Evolutionary conservation across 2,888 invertebrate genomes (phyloP).

Genomic region (Agrochola macilenta): DNA sequence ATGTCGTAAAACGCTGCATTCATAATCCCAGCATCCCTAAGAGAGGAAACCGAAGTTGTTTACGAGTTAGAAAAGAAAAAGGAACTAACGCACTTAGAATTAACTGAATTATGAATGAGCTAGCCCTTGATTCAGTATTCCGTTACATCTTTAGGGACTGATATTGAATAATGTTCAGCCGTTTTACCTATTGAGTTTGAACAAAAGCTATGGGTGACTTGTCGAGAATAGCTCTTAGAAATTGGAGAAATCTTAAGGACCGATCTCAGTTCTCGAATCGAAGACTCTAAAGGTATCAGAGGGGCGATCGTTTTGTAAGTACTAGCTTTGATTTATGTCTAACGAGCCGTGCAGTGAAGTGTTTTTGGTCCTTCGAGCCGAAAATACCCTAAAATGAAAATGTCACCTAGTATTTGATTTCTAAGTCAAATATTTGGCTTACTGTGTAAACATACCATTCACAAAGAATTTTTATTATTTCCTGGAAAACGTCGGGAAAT

Average conservation of each 20-base stretch:
- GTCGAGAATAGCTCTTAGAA: slow-evolving; percentile 31
- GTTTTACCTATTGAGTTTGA: slow-evolving; percentile 45
- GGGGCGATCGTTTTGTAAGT: slow-evolving; percentile 13
- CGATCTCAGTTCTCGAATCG: slow-evolving; percentile 30
- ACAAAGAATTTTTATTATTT: background rate
- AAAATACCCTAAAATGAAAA: background rate
- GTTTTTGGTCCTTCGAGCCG: background rate
- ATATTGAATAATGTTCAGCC: slow-evolving; percentile 61
- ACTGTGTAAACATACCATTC: background rate
- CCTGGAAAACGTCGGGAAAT: background rate
- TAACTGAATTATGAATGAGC: slow-evolving; percentile 73
- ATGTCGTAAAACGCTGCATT: slow-evolving; percentile 60
- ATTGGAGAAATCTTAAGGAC: slow-evolving; percentile 32
- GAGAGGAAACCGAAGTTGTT: slow-evolving; percentile 60
- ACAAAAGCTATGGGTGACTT: slow-evolving; percentile 37
- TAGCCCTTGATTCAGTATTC: slow-evolving; percentile 68
- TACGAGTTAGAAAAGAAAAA: slow-evolving; percentile 60
- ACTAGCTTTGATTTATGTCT: slow-evolving; percentile 36
- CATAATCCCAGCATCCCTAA: slow-evolving; percentile 50
- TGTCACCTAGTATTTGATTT: background rate
- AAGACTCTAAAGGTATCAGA: slow-evolving; percentile 1
- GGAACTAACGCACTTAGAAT: slow-evolving; percentile 60
- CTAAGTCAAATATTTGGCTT: background rate
- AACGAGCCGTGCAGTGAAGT: slow-evolving; percentile 21
- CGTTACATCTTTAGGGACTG: slow-evolving; percentile 57